phyloP scores from a whole-genome alignment of 2,797 vertebrate genomes.

The Rhabdophis nuchalis region DNA sequence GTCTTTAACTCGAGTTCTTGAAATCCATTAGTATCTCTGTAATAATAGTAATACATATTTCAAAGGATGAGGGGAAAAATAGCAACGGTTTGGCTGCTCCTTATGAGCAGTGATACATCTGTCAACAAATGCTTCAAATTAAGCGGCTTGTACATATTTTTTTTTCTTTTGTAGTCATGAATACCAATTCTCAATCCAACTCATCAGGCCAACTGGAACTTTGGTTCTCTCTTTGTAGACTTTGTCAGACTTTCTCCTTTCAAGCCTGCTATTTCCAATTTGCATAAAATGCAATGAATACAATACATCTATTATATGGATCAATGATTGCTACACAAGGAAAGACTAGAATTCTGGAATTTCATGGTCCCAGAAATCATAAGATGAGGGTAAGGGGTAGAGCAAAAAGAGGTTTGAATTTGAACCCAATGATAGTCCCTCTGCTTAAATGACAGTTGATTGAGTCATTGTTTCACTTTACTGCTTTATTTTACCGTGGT shows the following conservation, averaged over 20 bases:
- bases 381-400: background rate
- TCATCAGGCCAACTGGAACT: background rate
- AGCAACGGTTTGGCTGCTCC: background rate
- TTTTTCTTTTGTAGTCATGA: background rate
- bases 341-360: background rate
- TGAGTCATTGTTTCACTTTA: background rate
- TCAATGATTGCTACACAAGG: background rate
- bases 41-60: conserved; percentile 9
- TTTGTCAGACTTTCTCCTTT: background rate
- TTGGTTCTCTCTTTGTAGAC: background rate
- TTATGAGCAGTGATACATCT: background rate
- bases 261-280: background rate
- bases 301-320: background rate
- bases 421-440: background rate
- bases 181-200: background rate
- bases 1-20: conserved; percentile 15
- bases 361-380: background rate
- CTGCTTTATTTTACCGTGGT: background rate
- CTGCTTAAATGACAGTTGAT: background rate
- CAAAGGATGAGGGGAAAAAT: background rate
- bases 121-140: background rate
- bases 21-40: conserved; percentile 22
- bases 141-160: background rate
- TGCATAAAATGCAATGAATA: background rate
- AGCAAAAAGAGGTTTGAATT: background rate